Evolutionary conservation across 2,888 invertebrate genomes (phyloP).

Genomic region (Thalpophila matura): DNA sequence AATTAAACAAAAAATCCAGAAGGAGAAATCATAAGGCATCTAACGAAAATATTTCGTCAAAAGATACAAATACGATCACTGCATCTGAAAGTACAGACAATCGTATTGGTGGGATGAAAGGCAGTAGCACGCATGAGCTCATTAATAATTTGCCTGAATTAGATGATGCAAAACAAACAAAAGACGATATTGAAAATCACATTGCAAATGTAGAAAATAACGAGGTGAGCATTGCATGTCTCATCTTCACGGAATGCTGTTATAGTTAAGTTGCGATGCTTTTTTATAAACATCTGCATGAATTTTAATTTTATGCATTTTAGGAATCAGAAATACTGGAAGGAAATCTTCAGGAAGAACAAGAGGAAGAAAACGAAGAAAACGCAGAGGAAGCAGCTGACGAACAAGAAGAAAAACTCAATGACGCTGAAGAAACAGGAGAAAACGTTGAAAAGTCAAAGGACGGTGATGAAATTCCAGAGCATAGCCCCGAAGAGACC

Average conservation of each 20-base stretch:
- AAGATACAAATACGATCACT: conserved; percentile 82
- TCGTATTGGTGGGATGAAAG: conserved; percentile 78
- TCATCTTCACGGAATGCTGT: conserved; percentile 71
- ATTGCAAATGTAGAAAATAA: conserved; percentile 67
- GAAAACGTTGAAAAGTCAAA: conserved; percentile 51
- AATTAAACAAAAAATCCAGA: conserved; percentile 82
- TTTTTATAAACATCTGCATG: conserved; percentile 85
- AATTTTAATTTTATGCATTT: conserved; percentile 82
- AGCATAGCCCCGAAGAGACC: conserved; percentile 1
- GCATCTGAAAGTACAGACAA: conserved; percentile 80
- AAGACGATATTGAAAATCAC: conserved; percentile 56
- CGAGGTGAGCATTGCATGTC: conserved; percentile 83
- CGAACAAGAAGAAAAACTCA: conserved; percentile 37
- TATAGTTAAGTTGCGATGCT: conserved; percentile 85
- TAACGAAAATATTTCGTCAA: conserved; percentile 86
- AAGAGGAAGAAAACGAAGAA: conserved; percentile 31
- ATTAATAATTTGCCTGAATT: conserved; percentile 85
- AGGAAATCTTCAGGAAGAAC: conserved; percentile 46
- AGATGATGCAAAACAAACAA: conserved; percentile 74
- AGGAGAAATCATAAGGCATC: conserved; percentile 83
- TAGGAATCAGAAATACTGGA: conserved; percentile 77
- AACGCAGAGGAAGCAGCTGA: conserved; percentile 51
- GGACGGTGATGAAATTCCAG: not conserved
- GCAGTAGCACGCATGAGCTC: conserved; percentile 85
- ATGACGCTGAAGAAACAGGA: conserved; percentile 25